These are phyloP conservation scores for Darevskia nairensis DNA, from an alignment of 2,797 vertebrate species.

Conservation along the genomic window DNA sequence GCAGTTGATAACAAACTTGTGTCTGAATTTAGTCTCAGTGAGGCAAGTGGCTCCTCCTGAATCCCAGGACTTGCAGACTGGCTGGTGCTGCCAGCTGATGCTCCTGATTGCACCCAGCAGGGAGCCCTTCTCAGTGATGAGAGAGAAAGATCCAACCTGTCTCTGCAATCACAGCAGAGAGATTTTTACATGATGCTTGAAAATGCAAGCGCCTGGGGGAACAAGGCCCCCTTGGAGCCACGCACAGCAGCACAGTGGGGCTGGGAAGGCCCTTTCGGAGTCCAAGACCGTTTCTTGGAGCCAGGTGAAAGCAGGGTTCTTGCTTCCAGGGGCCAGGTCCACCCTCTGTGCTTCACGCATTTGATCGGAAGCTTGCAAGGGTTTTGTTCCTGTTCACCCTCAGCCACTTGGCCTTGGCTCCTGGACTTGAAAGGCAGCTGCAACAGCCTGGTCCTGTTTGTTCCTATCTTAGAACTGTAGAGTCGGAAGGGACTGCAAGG, in stretches of 20 bases:
- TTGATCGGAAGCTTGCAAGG: no score
- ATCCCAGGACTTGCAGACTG: not conserved
- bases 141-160: constrained; percentile 70
- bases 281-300: not conserved
- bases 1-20: not conserved
- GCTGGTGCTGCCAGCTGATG: constrained; percentile 46
- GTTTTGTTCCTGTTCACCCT: not conserved
- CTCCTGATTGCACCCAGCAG: constrained; percentile 81
- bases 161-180: constrained; percentile 58
- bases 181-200: not conserved
- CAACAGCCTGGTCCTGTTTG: not conserved
- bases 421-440: not conserved
- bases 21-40: constrained; percentile 11
- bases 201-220: constrained; percentile 17
- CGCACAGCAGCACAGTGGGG: no score
- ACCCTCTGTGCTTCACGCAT: no score
- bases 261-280: not conserved
- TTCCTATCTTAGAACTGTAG: no score
- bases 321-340: not conserved
- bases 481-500: no score
- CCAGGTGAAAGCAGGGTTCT: not conserved
- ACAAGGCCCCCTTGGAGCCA: not conserved
- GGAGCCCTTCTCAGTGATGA: constrained; percentile 77
- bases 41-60: not conserved
- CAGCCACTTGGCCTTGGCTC: not conserved